Base-by-base conservation (phyloP, 2,113 vertebrate genomes). In the Chionomys nivalis region DNA sequence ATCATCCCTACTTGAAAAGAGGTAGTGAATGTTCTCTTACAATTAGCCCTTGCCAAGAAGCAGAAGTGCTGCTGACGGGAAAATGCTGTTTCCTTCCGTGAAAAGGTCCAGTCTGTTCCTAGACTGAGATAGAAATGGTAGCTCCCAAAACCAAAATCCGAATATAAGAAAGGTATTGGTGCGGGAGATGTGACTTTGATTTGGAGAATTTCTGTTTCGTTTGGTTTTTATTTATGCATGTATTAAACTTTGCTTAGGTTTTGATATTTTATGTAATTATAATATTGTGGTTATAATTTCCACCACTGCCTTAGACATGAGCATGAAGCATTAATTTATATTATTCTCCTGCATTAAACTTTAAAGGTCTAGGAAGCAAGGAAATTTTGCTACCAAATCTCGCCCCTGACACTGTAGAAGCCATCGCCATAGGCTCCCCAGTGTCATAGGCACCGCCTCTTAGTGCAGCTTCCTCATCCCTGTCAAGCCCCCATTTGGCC, bases 191-290 rank as follows among this genome's bases (percentile, higher is more conserved):
- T 72, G 66, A 49, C 36, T 44, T 76, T 68, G 70, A 83, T 89
- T 85, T 87, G 31, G n/a, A 79, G 24, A 89, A 63, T 91, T 94
- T 96, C 19, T 82, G 26, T 58, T 95, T 96, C 78, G 44, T 76
- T 65, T 88, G 61, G 17, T 91, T 95, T 88, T 58, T 83, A 58
- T 79, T 93, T 63, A 77, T 95, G 31, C 16, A n/a, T 96, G 95
- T 86, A 78, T 94, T 33, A 72, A 63, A 73, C 52, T 63, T 63
- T 63, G 28, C 19, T 33, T 63, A 95, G 42, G 13, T 73, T 96
- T 96, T 81, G 5, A 8, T 89, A 83, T 93, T 96, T 33, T 7
- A 77, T n/a, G 65, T 86, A 91, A 73, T 88, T 83, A 12, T 65
- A 82, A 86, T 79, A n/a, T 89, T 88, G n/a, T 14, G 49, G 86